phyloP scores from a whole-genome alignment of 2,113 vertebrate genomes.

The Varanus salvator region DNA sequence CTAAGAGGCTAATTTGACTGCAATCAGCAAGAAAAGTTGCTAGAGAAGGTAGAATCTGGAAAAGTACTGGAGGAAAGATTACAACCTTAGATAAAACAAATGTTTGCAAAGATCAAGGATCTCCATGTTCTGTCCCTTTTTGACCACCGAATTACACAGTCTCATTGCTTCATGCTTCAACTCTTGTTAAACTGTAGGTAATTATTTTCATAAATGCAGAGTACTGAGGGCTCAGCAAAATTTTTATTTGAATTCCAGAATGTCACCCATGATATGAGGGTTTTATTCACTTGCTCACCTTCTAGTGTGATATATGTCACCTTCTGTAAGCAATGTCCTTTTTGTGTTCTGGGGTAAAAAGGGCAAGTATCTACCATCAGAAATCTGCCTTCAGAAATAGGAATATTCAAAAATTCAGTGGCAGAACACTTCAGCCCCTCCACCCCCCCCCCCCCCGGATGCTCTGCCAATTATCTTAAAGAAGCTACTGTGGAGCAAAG shows the following conservation, averaged over 20 bases:
- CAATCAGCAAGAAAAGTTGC: constrained; percentile 13
- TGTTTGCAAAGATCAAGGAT: constrained; percentile 12
- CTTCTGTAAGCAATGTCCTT: too few species aligned
- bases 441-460: too few species aligned
- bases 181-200: not conserved
- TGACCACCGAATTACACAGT: not conserved
- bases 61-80: constrained; percentile 37
- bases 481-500: too few species aligned
- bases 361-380: too few species aligned
- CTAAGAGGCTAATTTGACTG: not conserved
- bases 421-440: too few species aligned
- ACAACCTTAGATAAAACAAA: constrained; percentile 11
- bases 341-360: too few species aligned
- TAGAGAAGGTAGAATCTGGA: not conserved
- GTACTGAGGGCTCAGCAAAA: not conserved
- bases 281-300: too few species aligned
- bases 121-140: not conserved
- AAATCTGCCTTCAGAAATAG: too few species aligned
- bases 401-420: too few species aligned
- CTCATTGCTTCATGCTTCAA: not conserved
- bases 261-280: not conserved
- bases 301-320: too few species aligned
- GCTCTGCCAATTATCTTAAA: too few species aligned
- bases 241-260: not conserved
- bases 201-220: not conserved